Evolutionary conservation across 2,888 invertebrate species (phyloP).

Genomic region (Andricus quercusramuli): DNA sequence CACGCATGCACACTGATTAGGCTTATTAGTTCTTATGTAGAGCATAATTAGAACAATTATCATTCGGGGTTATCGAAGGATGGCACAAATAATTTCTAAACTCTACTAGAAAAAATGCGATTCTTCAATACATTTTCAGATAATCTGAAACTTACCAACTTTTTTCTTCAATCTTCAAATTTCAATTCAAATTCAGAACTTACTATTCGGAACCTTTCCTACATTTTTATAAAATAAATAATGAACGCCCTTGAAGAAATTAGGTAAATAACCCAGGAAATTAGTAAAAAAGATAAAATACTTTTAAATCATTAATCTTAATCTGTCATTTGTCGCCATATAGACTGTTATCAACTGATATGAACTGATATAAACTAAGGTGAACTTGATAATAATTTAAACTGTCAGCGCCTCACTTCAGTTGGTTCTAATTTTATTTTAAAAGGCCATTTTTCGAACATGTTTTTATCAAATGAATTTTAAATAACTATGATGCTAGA

Average conservation of each 20-base stretch:
- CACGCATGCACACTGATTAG: conserved; percentile 1
- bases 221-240: background rate
- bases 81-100: background rate
- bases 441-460: background rate
- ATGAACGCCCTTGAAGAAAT: background rate
- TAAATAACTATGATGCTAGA: background rate
- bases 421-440: background rate
- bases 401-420: background rate
- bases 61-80: conserved; percentile 24
- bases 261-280: background rate
- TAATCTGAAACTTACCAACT: background rate
- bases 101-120: background rate
- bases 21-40: conserved; percentile 28
- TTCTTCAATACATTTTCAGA: background rate
- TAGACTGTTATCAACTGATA: too few species aligned
- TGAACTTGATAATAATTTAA: background rate
- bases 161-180: background rate
- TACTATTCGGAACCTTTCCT: background rate
- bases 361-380: background rate
- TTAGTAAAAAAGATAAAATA: background rate
- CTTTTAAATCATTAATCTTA: background rate
- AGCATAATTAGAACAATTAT: conserved; percentile 25
- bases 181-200: background rate
- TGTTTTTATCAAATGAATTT: background rate
- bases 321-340: background rate